These are phyloP conservation scores for Chascanopsetta lugubris DNA, from an alignment of 2,113 vertebrate genomes.

Conservation along the genomic window DNA sequence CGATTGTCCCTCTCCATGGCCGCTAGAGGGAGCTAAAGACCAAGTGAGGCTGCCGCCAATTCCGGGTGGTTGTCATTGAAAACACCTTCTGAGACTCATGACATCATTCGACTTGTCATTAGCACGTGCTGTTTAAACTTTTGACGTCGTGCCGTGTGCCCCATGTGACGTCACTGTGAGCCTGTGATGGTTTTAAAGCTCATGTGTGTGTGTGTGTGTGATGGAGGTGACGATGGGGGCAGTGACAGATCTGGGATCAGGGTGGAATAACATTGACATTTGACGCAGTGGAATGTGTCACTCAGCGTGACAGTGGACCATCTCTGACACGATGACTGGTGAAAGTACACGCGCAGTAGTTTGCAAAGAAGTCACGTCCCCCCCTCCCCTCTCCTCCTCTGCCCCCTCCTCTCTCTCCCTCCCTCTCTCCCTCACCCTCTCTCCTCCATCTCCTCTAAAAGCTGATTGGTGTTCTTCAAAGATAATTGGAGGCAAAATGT, in stretches of 20 bases:
- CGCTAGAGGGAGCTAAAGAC: constrained; percentile 61
- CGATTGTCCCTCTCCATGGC: not conserved
- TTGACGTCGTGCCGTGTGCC: not conserved
- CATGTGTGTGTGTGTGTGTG: too few relatives aligned
- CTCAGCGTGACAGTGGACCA: constrained; percentile 27
- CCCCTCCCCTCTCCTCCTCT: constrained; percentile 54
- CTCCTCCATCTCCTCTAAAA: constrained; percentile 29
- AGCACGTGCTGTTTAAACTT: constrained; percentile 42
- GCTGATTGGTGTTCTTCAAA: constrained; percentile 73
- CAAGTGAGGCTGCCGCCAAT: constrained; percentile 3
- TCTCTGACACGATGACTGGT: constrained; percentile 52
- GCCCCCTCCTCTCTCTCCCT: constrained; percentile 66
- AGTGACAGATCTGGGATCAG: constrained; percentile 25
- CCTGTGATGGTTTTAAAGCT: too few relatives aligned
- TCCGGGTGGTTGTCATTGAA: constrained; percentile 71
- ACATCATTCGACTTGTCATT: constrained; percentile 64
- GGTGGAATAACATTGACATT: constrained; percentile 18
- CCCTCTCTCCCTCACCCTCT: constrained; percentile 38
- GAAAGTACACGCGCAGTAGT: constrained; percentile 68
- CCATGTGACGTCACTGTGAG: not conserved
- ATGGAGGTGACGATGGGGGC: too few relatives aligned
- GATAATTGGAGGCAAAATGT: constrained; percentile 75
- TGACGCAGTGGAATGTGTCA: constrained; percentile 25
- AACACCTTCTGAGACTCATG: constrained; percentile 61
- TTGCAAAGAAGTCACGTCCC: constrained; percentile 80